Evolutionary conservation across 2,113 vertebrate species (phyloP).

Genomic region (Capreolus pygargus): DNA sequence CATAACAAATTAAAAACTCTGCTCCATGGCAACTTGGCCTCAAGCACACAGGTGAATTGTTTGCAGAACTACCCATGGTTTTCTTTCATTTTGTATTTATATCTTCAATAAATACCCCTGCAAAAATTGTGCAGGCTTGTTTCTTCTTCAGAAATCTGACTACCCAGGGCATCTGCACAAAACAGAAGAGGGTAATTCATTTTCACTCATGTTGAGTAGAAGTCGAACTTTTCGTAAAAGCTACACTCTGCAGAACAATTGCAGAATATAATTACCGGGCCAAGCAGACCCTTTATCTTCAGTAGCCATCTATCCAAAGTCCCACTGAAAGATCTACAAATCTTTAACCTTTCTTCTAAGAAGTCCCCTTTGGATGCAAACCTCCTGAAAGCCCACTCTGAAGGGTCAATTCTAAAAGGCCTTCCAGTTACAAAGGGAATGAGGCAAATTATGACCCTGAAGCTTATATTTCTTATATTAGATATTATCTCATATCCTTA

Average conservation of each 20-base stretch:
- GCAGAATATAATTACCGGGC: slow-evolving; percentile 13
- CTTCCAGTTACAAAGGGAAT: not conserved
- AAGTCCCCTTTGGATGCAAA: not conserved
- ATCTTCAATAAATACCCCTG: not conserved
- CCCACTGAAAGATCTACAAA: not conserved
- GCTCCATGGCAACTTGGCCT: not conserved
- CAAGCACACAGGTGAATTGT: not conserved
- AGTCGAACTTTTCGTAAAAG: not conserved
- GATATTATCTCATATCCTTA: slow-evolving; percentile 52
- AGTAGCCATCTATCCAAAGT: not conserved
- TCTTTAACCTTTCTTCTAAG: slow-evolving; percentile 8
- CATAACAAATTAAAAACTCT: not conserved
- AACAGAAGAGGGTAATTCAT: not conserved
- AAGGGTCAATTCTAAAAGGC: not conserved
- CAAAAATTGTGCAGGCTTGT: not conserved
- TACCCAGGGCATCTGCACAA: not conserved
- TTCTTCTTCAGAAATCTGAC: not conserved
- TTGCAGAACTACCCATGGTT: not conserved
- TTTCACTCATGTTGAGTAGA: not conserved
- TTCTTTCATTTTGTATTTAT: not conserved
- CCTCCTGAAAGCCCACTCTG: not conserved
- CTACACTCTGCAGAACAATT: not conserved
- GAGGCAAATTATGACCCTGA: not conserved
- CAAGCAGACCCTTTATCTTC: not conserved
- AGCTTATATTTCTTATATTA: slow-evolving; percentile 10